Evolutionary conservation across 1,140 invertebrate genomes (phyloP).

Genomic region (Drosophila melanogaster): DNA sequence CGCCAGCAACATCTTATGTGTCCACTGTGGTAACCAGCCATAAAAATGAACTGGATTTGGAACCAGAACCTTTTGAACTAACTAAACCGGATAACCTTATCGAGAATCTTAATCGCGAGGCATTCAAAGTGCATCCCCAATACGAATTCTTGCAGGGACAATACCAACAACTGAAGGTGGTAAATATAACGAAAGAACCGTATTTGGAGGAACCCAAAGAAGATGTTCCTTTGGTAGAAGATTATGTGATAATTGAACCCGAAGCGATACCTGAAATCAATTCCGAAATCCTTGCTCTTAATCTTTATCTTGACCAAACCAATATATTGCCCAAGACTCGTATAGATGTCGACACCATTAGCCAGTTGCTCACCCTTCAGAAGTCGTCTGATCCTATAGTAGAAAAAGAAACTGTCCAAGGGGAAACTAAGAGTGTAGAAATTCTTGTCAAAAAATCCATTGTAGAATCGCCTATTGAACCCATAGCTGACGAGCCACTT

Average conservation of each 20-base stretch:
- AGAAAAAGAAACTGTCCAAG: slow-evolving; percentile 5
- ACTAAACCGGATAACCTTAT: slow-evolving; percentile 12
- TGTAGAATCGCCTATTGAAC: slow-evolving; percentile 15
- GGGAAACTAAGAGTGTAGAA: slow-evolving; percentile 10
- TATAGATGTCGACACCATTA: slow-evolving; percentile 41
- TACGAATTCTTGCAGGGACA: slow-evolving; percentile 32
- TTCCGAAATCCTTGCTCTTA: slow-evolving; percentile 62
- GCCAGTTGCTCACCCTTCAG: slow-evolving; percentile 37
- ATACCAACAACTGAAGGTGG: slow-evolving; percentile 37
- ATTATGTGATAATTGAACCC: slow-evolving; percentile 81
- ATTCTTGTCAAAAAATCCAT: slow-evolving; percentile 6
- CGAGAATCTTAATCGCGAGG: slow-evolving; percentile 28
- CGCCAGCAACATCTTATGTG: slow-evolving; percentile 55
- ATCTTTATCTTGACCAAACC: slow-evolving; percentile 62
- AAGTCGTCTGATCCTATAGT: slow-evolving; percentile 21
- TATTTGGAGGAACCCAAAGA: slow-evolving; percentile 4
- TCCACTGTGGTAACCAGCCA: slow-evolving; percentile 67
- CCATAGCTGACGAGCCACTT: not conserved
- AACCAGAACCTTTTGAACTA: slow-evolving; percentile 13
- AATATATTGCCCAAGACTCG: slow-evolving; percentile 41
- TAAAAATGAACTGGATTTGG: slow-evolving; percentile 37
- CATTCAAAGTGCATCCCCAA: slow-evolving; percentile 21
- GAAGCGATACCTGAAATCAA: slow-evolving; percentile 66
- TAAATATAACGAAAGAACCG: slow-evolving; percentile 8
- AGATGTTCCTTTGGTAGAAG: slow-evolving; percentile 40